Evolutionary conservation across 2,113 vertebrate species (phyloP).

Genomic region (Sylvietta virens): DNA sequence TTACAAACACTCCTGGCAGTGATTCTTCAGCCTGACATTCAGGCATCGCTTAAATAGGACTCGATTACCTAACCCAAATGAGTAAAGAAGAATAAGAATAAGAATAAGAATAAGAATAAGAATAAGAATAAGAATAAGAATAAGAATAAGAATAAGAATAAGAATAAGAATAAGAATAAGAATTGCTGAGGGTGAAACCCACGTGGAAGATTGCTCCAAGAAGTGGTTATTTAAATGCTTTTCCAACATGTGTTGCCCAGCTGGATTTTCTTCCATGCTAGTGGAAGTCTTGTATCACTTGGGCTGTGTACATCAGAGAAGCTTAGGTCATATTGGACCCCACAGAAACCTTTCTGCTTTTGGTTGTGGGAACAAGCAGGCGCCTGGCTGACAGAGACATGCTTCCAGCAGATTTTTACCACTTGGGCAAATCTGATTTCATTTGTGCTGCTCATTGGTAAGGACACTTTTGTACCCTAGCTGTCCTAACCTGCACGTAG

Average conservation of each 20-base stretch:
- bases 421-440: background rate
- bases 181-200: background rate
- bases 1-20: background rate
- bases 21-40: background rate
- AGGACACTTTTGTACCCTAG: background rate
- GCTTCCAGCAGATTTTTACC: background rate
- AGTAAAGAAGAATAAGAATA: background rate
- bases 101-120: background rate
- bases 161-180: background rate
- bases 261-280: background rate
- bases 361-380: background rate
- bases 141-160: background rate
- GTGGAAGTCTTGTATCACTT: background rate
- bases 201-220: background rate
- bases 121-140: background rate
- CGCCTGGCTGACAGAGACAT: background rate
- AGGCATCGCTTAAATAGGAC: background rate
- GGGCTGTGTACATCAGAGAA: background rate
- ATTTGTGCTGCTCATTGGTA: background rate
- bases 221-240: background rate
- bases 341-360: background rate
- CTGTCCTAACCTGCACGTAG: background rate
- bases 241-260: background rate
- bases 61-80: background rate
- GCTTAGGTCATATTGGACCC: background rate